A percentile compares a stretch with the other conserved stretches of the same genome.
Conservation (phyloP, 1,140 invertebrate genomes). For the Eurosta solidaginis region DNA sequence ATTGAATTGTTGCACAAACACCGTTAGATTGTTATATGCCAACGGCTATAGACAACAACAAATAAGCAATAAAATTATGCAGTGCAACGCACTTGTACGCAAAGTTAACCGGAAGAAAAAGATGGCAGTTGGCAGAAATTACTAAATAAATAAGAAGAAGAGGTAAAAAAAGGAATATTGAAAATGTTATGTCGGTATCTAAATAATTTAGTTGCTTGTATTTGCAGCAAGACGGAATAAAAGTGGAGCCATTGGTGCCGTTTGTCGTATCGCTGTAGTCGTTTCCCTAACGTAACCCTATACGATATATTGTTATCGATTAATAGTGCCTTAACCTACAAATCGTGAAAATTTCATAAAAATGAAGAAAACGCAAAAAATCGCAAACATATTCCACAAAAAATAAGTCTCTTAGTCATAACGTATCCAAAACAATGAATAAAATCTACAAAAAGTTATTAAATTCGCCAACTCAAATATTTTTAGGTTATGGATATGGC, state of each 20-base stretch:
- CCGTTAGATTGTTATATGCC: slow-evolving; percentile 7
- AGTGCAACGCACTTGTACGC: slow-evolving; percentile 5
- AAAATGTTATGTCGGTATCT: neutral
- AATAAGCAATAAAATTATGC: slow-evolving; percentile 25
- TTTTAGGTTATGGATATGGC: too few relatives aligned
- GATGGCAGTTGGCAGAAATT: neutral
- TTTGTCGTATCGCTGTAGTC: too few relatives aligned
- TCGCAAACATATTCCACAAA: too few relatives aligned
- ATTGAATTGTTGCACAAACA: slow-evolving; percentile 27
- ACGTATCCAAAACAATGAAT: too few relatives aligned
- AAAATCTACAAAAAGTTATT: too few relatives aligned
- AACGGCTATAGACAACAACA: neutral
- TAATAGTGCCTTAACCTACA: too few relatives aligned
- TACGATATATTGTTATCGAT: too few relatives aligned
- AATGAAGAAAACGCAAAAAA: too few relatives aligned
- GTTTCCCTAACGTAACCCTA: too few relatives aligned
- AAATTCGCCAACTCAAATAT: too few relatives aligned
- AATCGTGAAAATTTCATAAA: too few relatives aligned
- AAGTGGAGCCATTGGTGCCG: neutral
- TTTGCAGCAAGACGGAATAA: neutral
- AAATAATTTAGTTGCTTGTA: neutral
- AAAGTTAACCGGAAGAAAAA: neutral
- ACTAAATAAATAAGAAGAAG: neutral
- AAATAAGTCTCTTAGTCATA: too few relatives aligned
- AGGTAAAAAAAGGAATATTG: neutral